Base-by-base conservation (phyloP, 2,888 invertebrate species). In the Camponotus fellah region DNA sequence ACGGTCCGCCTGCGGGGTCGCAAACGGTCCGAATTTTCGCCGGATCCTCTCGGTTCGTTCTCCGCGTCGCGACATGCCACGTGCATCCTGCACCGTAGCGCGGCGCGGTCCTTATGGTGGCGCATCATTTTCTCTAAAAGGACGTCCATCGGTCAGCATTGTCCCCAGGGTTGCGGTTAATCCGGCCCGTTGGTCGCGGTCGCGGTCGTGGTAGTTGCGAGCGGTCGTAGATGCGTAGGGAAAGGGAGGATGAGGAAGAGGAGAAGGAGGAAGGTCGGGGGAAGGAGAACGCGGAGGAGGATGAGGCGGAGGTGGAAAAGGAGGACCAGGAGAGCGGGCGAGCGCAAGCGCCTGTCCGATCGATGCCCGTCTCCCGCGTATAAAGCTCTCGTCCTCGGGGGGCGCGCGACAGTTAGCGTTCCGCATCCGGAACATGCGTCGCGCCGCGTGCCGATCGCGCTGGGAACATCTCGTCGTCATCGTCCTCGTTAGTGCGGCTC, bases 301-400 rank as follows among this genome's bases (percentile, higher is more conserved):
- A 87, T 86, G 88, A 84, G 88, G 75, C 82, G 79, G 43, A 82
- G 79, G 58, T 65, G 80, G 88, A 81, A 85, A 79, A 87, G 85
- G 86, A 80, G 85, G 90, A 87, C 82, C 82, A 85, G 91, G 91
- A 91, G 90, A 92, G 89, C 89, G 87, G 90, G 90, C 90, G 90
- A 91, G 95, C 95, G 95, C 95, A 94, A 93, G 95, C 95, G 95
- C 94, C 88, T 88, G 90, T 87, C 92, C 92, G 94, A 95, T 95
- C 94, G 94, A 95, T 95, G 94, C 91, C 91, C 91, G 91, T 92
- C 92, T 91, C 89, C 91, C 93, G 91, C 92, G 93, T 94, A 94
- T 94, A 94, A 95, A 94, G 94, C 94, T 92, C 93, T 90, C 91
- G 92, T 91, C 92, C 92, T 91, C 91, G 91, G 92, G 92, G 93